These are phyloP conservation scores for Phthorimaea operculella DNA, from an alignment of 1,140 invertebrate species.

Conservation along the genomic window DNA sequence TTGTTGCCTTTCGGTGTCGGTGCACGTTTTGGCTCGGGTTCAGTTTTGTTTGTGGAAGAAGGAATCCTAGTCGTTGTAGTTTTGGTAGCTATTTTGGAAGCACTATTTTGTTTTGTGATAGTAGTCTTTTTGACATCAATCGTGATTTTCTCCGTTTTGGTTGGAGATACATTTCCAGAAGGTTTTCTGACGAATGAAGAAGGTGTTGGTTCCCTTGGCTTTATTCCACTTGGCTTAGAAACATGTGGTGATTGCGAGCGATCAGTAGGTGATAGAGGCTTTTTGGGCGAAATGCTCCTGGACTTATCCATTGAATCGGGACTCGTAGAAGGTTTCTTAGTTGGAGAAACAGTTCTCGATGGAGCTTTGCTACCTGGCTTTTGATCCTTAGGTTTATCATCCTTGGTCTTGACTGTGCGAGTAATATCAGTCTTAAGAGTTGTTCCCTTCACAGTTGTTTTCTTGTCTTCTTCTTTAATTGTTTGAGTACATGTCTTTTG, in stretches of 20 bases:
- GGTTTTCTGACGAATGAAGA: conserved; percentile 34
- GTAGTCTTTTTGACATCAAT: conserved; percentile 39
- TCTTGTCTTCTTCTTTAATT: conserved; percentile 14
- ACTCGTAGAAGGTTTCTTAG: conserved; percentile 31
- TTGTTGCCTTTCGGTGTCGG: conserved; percentile 31
- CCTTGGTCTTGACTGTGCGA: conserved; percentile 19
- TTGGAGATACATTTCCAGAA: conserved; percentile 25
- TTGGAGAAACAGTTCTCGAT: conserved; percentile 47
- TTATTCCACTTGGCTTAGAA: conserved; percentile 30
- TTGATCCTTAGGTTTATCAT: conserved; percentile 29
- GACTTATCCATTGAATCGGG: conserved; percentile 28
- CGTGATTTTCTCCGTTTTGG: conserved; percentile 40
- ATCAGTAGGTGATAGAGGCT: conserved; percentile 32
- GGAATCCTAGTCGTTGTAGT: conserved; percentile 25
- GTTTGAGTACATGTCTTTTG: background rate
- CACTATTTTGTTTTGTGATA: conserved; percentile 38
- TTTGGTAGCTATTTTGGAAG: conserved; percentile 27
- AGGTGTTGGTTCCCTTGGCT: conserved; percentile 34
- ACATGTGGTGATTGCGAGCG: conserved; percentile 49
- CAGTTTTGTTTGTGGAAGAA: conserved; percentile 22
- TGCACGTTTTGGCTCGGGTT: conserved; percentile 32
- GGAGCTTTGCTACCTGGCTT: conserved; percentile 35
- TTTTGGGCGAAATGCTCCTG: conserved; percentile 52
- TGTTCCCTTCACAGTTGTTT: background rate
- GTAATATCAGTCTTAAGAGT: conserved; percentile 10